These are phyloP conservation scores for Clamator glandarius DNA, from an alignment of 2,797 vertebrate species.

Conservation along the genomic window DNA sequence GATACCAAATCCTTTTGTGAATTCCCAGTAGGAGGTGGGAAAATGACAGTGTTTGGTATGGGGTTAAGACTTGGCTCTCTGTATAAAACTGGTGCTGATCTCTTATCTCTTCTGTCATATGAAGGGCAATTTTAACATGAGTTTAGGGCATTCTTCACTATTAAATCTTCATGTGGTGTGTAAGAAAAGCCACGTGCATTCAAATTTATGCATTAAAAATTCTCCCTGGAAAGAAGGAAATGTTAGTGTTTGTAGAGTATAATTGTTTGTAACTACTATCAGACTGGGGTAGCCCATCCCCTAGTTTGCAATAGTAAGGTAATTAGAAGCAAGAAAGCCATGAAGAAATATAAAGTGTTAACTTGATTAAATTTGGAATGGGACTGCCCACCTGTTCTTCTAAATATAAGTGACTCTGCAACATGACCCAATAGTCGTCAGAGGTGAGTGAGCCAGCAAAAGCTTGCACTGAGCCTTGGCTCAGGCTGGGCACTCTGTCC, in stretches of 20 bases:
- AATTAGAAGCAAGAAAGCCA: slow-evolving; percentile 36
- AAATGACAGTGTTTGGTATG: not conserved
- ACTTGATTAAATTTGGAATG: slow-evolving; percentile 67
- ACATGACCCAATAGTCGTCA: slow-evolving; percentile 48
- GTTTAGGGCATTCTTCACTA: not conserved
- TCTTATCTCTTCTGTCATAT: not conserved
- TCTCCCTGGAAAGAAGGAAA: not conserved
- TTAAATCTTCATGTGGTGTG: not conserved
- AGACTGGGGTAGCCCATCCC: not conserved
- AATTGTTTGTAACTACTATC: not conserved
- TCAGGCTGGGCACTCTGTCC: not conserved
- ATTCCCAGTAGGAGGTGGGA: not conserved
- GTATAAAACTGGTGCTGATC: not conserved
- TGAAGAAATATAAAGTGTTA: slow-evolving; percentile 53
- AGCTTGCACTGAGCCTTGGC: not conserved
- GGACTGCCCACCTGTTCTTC: slow-evolving; percentile 77
- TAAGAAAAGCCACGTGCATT: not conserved
- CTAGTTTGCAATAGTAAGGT: slow-evolving; percentile 38
- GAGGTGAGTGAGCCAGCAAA: slow-evolving; percentile 40
- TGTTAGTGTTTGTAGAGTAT: not conserved
- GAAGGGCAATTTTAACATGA: not conserved
- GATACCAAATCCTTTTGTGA: not conserved
- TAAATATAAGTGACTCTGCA: slow-evolving; percentile 78
- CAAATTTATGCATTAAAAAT: not conserved
- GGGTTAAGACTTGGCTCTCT: not conserved